Evolutionary conservation across 2,888 invertebrate species (phyloP).

Genomic region (Euzophera pinguis): DNA sequence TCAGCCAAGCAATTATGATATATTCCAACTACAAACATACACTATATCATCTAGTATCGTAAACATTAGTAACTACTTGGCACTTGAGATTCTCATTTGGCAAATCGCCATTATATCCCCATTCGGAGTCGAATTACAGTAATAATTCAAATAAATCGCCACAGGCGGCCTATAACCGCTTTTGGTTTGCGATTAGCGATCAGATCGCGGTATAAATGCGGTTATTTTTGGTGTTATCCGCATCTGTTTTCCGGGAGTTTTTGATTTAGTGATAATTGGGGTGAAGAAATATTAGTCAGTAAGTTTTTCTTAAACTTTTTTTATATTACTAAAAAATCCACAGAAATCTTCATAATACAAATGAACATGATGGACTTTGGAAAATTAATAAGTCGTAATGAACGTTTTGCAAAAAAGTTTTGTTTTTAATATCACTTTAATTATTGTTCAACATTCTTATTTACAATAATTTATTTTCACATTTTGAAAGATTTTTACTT

Average conservation of each 20-base stretch:
- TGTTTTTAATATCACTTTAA: no score
- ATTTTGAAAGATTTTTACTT: no score
- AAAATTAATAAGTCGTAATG: no score
- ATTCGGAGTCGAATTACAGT: background rate
- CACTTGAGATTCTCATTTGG: constrained; percentile 5
- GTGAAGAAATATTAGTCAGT: background rate
- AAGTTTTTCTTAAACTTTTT: no score
- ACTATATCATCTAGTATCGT: constrained; percentile 1
- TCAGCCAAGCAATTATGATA: background rate
- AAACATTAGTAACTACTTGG: constrained; percentile 5
- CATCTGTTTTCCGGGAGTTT: background rate
- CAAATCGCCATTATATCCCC: constrained; percentile 5
- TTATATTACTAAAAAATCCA: no score
- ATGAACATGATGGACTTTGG: no score
- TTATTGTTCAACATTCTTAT: no score
- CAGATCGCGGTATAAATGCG: background rate
- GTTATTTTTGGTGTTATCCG: background rate
- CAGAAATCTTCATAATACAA: no score
- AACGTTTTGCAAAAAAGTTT: no score
- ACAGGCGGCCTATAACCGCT: background rate
- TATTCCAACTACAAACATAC: background rate
- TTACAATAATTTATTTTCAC: no score
- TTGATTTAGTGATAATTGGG: background rate
- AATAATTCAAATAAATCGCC: background rate
- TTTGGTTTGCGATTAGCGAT: constrained; percentile 4